Conservation (phyloP, 2,113 vertebrate species). For the Tringa solitaria region DNA sequence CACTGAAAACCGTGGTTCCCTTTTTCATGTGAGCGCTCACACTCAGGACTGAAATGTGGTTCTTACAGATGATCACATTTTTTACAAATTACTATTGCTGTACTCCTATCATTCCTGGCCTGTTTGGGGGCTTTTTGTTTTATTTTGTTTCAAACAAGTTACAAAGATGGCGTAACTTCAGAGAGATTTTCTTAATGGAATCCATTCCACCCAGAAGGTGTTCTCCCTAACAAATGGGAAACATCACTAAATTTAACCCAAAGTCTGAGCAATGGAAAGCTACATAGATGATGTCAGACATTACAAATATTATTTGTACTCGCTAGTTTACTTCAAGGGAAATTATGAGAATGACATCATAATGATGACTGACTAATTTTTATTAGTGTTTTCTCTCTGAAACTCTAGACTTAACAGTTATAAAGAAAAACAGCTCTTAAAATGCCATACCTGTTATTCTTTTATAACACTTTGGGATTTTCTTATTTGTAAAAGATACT, state of each 20-base stretch:
- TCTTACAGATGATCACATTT: not conserved
- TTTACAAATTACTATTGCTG: not conserved
- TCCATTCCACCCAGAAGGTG: constrained; percentile 71
- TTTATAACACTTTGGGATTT: constrained; percentile 47
- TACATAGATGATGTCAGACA: constrained; percentile 82
- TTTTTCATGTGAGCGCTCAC: not conserved
- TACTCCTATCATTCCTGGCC: not conserved
- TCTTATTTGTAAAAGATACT: constrained; percentile 53
- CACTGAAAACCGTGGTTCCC: not conserved
- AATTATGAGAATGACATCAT: constrained; percentile 82
- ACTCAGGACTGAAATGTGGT: not conserved
- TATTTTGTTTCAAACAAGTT: constrained; percentile 23
- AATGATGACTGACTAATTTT: constrained; percentile 77
- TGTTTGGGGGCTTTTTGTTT: not conserved
- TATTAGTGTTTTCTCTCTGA: constrained; percentile 78
- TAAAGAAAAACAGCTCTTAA: constrained; percentile 67
- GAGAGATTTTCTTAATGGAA: constrained; percentile 67
- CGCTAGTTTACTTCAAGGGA: constrained; percentile 78
- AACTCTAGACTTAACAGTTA: constrained; percentile 68
- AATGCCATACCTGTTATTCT: constrained; percentile 54
- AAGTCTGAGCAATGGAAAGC: constrained; percentile 79
- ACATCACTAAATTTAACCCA: constrained; percentile 72
- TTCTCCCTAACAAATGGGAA: constrained; percentile 79
- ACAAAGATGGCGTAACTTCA: constrained; percentile 67
- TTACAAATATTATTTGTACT: constrained; percentile 87